Percentiles rank a stretch among this genome's conserved stretches.
These are phyloP conservation scores for Aelia acuminata DNA, from an alignment of 2,888 invertebrate genomes.

Conservation along the genomic window DNA sequence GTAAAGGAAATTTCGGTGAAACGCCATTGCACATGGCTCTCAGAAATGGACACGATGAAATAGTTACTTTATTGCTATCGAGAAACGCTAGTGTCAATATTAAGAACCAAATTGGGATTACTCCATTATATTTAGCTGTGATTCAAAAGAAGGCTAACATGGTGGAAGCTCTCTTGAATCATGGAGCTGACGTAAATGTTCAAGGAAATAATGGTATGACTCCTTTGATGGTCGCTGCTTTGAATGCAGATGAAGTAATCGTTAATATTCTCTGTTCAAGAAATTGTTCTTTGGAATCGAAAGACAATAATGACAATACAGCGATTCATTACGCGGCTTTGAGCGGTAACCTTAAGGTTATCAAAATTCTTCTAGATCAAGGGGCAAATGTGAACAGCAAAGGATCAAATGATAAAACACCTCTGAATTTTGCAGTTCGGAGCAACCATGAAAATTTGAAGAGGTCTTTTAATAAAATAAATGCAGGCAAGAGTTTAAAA, in stretches of 20 bases:
- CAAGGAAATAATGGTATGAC: neutral
- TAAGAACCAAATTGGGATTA: neutral
- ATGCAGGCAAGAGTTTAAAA: neutral
- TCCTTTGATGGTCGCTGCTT: slow-evolving; percentile 5
- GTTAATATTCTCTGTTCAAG: neutral
- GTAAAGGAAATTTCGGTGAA: slow-evolving; percentile 9
- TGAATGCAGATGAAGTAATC: neutral
- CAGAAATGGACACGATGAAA: neutral
- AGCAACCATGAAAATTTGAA: slow-evolving; percentile 12
- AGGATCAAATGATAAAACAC: neutral
- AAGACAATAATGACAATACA: neutral
- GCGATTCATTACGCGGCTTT: neutral
- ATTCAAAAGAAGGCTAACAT: neutral
- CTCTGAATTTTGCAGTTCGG: neutral
- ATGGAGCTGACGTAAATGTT: neutral
- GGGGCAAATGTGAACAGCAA: neutral
- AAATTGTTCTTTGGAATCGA: slow-evolving; percentile 1
- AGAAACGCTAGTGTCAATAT: neutral
- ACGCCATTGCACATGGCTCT: neutral
- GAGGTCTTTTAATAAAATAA: neutral
- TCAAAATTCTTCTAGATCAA: neutral
- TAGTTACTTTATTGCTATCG: neutral
- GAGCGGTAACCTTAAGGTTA: neutral
- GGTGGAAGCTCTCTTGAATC: neutral
- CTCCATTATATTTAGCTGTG: neutral